Evolutionary conservation across 2,797 vertebrate species (phyloP), one percentile per base, ranked within the genome.

Genomic region (Enteromius thamalakanensis): DNA sequence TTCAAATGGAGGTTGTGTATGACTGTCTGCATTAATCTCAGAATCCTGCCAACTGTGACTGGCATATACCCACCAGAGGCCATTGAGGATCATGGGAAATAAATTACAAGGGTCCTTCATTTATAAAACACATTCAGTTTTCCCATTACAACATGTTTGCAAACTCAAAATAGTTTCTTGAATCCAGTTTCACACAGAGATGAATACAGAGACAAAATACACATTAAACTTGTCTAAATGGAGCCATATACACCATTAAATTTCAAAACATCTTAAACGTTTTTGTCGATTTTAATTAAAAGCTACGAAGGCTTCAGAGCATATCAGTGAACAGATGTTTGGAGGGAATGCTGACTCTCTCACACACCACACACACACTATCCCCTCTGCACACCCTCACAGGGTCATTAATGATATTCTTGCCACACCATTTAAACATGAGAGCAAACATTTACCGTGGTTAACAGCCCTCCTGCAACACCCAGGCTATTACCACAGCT

Each of bases 371-470:
- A 40, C 9, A 45, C 42, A 34, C 70, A 29, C 55, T 64, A 77
- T 83, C 74, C 79, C 76, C 83, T 75, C 78, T 34, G 79, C 51
- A 76, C 80, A 68, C 47, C 49, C 29, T 84, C 81, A 53, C 72
- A 34, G 32, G 70, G 70, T 86, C 86, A 80, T 81, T 86, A 86
- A 87, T 86, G 81, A 86, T 68, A 86, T 76, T 76, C 80, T 81
- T 83, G 71, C 70, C 68, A 85, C 74, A 80, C 47, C 76, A 86
- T 87, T 86, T 81, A 86, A 86, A 87, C 80, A 83, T 23, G 21
- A 83, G 82, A 76, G 88, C 84, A 88, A 86, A 90, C 88, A 88
- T 49, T 85, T 74, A 88, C 83, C 76, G 76, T 74, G 75, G 81
- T 87, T 88, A 88, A 88, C 84, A 76, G 79, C 79, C 83, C 68